Conservation (phyloP, 2,797 vertebrate genomes). For the Artibeus lituratus region DNA sequence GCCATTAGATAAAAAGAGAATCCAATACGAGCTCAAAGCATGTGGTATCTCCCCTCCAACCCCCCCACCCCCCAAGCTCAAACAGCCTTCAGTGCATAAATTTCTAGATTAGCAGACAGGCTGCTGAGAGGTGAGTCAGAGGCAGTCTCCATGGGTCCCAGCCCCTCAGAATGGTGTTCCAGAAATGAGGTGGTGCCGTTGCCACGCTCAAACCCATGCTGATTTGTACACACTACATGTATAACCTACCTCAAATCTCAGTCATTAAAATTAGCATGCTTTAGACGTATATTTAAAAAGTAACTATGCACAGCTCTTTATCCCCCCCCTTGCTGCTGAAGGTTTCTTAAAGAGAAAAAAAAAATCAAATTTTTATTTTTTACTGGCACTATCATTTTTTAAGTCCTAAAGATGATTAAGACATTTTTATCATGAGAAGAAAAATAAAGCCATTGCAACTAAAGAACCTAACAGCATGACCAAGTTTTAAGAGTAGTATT, state of each 20-base stretch:
- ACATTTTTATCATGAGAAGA: constrained; percentile 68
- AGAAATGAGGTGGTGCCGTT: constrained; percentile 73
- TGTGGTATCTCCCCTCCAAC: constrained; percentile 1
- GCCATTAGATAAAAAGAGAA: constrained; percentile 67
- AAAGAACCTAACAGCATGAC: constrained; percentile 65
- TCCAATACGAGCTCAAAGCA: constrained; percentile 52
- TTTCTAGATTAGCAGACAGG: constrained; percentile 24
- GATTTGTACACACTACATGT: constrained; percentile 81
- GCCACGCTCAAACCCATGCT: constrained; percentile 67
- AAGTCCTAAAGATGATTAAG: constrained; percentile 69
- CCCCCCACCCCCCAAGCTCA: neutral
- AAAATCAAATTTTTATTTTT: constrained; percentile 80
- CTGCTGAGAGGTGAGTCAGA: constrained; percentile 47
- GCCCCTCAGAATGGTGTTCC: constrained; percentile 34
- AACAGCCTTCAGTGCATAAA: constrained; percentile 9
- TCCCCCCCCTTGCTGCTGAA: constrained; percentile 79
- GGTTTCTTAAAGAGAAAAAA: constrained; percentile 81
- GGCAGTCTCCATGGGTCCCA: constrained; percentile 20
- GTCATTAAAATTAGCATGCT: constrained; percentile 80
- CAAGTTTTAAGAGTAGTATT: constrained; percentile 24
- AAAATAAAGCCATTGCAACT: constrained; percentile 75
- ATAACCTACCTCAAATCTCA: constrained; percentile 86
- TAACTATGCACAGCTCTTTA: constrained; percentile 85
- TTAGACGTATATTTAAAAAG: constrained; percentile 78
- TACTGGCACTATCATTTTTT: constrained; percentile 73